Evolutionary conservation across 2,113 vertebrate genomes (phyloP).

Genomic region (Capra hircus): DNA sequence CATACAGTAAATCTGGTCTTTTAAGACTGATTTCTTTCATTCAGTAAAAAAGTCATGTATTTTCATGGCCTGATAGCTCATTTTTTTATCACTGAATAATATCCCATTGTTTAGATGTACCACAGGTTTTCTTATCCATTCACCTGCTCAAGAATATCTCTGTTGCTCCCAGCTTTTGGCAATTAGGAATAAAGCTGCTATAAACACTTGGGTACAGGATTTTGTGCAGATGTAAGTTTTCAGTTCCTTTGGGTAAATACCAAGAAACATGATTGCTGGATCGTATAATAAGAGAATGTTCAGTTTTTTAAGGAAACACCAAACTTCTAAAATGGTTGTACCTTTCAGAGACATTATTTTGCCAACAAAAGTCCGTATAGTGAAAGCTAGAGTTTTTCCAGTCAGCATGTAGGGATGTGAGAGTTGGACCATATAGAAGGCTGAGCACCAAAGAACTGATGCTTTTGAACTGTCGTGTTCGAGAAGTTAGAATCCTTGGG

Average conservation of each 20-base stretch:
- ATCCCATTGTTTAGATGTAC: not conserved
- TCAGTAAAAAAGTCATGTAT: not conserved
- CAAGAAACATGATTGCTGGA: not conserved
- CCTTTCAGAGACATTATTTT: not conserved
- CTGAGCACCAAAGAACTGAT: not conserved
- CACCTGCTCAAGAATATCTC: not conserved
- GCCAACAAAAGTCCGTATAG: not conserved
- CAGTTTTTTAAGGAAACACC: not conserved
- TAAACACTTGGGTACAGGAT: not conserved
- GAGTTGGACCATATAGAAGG: not conserved
- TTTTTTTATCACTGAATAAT: not conserved
- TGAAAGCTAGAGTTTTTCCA: not conserved
- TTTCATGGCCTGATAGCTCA: not conserved
- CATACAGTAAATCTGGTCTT: not conserved
- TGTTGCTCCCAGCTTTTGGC: not conserved
- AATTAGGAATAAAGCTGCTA: not conserved
- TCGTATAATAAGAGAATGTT: not conserved
- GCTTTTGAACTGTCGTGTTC: not conserved
- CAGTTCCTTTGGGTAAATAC: not conserved
- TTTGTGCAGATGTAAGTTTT: not conserved
- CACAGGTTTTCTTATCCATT: not conserved
- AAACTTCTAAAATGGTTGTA: not conserved
- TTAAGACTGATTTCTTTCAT: not conserved
- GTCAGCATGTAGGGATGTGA: not conserved
- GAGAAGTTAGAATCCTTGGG: not conserved